Evolutionary conservation across 2,113 vertebrate genomes (phyloP).

Genomic region (Poecile atricapillus): DNA sequence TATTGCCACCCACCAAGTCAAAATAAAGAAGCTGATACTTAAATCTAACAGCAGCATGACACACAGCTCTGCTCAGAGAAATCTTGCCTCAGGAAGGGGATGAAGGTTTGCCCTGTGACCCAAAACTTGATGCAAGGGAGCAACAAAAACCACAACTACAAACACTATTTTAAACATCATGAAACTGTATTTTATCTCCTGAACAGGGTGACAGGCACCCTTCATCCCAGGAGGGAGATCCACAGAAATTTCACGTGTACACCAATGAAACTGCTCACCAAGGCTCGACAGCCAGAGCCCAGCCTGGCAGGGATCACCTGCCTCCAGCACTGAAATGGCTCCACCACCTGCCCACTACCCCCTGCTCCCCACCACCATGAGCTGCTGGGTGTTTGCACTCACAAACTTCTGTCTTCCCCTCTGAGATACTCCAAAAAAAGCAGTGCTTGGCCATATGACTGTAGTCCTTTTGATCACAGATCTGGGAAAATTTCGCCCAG

Average conservation of each 20-base stretch:
- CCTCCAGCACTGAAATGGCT: rapidly evolving
- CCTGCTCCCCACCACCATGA: neutral
- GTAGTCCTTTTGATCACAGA: neutral
- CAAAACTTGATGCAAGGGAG: neutral
- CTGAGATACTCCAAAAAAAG: neutral
- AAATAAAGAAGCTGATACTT: neutral
- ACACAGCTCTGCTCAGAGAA: neutral
- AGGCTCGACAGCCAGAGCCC: neutral
- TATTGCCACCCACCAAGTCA: neutral
- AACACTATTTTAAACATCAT: neutral
- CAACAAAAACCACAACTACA: neutral
- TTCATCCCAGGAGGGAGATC: neutral
- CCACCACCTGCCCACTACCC: neutral
- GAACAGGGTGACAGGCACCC: neutral
- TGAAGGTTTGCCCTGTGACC: neutral
- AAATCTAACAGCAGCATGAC: neutral
- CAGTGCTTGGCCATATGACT: rapidly evolving
- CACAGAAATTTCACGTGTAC: neutral
- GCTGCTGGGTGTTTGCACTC: neutral
- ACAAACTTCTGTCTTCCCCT: neutral
- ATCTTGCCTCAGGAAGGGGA: neutral
- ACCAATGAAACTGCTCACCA: neutral
- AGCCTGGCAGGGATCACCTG: neutral
- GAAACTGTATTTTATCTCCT: neutral
- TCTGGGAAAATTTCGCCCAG: neutral